Conservation (phyloP, 2,113 vertebrate genomes). For the Coryphaenoides rupestris region DNA sequence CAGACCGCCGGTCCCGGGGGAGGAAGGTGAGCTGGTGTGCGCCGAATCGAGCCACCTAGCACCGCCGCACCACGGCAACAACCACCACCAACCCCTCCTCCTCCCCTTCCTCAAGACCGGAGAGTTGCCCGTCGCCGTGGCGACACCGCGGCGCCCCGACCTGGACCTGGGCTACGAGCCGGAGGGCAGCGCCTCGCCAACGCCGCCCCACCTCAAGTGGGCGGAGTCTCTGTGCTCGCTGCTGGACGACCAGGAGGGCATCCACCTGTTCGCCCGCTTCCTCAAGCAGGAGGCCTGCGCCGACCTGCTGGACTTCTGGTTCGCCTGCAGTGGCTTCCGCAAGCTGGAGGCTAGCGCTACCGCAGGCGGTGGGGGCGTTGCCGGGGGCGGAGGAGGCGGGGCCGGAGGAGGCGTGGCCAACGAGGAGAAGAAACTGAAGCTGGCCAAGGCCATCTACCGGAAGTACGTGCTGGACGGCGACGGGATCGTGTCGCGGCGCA, state of each 20-base stretch:
- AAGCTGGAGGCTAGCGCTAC: constrained; percentile 83
- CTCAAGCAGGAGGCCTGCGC: constrained; percentile 91
- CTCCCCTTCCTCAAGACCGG: constrained; percentile 79
- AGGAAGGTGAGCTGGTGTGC: constrained; percentile 91
- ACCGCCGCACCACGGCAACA: constrained; percentile 16
- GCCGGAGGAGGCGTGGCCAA: constrained; percentile 73
- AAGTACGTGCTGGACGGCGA: constrained; percentile 92
- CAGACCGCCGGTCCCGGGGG: constrained; percentile 93
- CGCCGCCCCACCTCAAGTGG: constrained; percentile 95
- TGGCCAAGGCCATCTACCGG: constrained; percentile 93
- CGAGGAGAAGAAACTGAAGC: constrained; percentile 90
- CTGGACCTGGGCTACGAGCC: constrained; percentile 96
- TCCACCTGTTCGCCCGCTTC: constrained; percentile 91
- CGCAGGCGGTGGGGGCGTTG: no score
- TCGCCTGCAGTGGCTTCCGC: constrained; percentile 94
- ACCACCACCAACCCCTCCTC: constrained; percentile 76
- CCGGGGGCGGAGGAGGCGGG: no score
- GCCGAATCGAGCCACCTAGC: constrained; percentile 72
- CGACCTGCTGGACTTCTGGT: constrained; percentile 97
- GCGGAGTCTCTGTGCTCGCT: constrained; percentile 94
- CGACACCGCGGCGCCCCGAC: constrained; percentile 89
- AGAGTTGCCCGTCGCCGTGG: constrained; percentile 81
- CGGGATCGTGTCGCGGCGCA: constrained; percentile 89
- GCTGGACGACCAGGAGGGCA: constrained; percentile 95
- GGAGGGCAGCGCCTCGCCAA: constrained; percentile 94